These are phyloP conservation scores for Deilephila elpenor DNA, from an alignment of 2,888 invertebrate species.

Conservation along the genomic window DNA sequence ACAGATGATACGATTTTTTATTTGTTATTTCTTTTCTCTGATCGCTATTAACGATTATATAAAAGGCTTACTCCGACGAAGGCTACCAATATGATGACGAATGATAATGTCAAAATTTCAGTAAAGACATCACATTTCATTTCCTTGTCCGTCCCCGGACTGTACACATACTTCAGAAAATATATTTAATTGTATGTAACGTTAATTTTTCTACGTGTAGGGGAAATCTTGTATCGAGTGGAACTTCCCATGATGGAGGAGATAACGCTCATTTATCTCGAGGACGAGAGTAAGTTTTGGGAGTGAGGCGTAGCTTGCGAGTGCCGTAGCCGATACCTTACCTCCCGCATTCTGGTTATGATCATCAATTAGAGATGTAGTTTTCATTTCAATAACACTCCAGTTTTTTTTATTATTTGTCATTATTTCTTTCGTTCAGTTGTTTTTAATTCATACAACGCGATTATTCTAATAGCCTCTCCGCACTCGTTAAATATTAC, in stretches of 20 bases:
- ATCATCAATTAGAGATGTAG: conserved; percentile 85
- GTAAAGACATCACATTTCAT: not conserved
- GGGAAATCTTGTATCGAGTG: conserved; percentile 97
- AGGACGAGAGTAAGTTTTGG: conserved; percentile 91
- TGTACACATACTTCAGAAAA: conserved; percentile 30
- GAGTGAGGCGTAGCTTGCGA: conserved; percentile 88
- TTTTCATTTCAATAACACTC: conserved; percentile 84
- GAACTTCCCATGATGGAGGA: conserved; percentile 97
- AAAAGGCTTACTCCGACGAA: conserved; percentile 40
- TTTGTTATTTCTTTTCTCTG: conserved; percentile 69
- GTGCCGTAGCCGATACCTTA: conserved; percentile 86
- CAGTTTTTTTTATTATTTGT: conserved; percentile 77
- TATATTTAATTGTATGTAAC: conserved; percentile 75
- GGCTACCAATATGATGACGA: conserved; percentile 20
- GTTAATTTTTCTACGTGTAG: conserved; percentile 86
- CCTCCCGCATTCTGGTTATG: conserved; percentile 86
- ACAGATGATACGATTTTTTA: conserved; percentile 61
- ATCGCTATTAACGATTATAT: conserved; percentile 68
- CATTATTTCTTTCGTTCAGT: conserved; percentile 75
- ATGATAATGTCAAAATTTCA: conserved; percentile 9
- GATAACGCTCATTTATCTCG: conserved; percentile 97
- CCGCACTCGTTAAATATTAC: conserved; percentile 72
- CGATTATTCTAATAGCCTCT: conserved; percentile 78
- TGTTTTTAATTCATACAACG: conserved; percentile 76
- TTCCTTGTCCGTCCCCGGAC: conserved; percentile 31